Conservation (phyloP, 92 coral and sea anemone genomes). For the Umimayanthus chanpuru region DNA sequence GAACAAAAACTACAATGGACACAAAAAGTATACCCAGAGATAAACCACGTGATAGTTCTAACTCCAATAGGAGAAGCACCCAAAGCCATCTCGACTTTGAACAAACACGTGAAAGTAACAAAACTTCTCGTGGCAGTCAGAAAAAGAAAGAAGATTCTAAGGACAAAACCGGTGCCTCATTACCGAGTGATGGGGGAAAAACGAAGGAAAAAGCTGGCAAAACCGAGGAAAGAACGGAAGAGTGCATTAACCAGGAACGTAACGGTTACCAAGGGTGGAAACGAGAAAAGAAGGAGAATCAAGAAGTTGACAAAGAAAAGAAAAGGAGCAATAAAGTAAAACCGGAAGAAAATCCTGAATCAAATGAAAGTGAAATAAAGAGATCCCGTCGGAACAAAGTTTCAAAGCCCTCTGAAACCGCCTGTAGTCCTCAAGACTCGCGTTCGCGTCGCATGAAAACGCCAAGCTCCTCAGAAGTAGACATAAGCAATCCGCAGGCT, state of each 20-base stretch:
- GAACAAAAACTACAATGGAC: neutral
- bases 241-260: neutral
- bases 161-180: neutral
- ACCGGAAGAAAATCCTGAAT: neutral
- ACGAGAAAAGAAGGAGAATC: neutral
- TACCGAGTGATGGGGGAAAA: neutral
- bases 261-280: neutral
- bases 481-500: neutral
- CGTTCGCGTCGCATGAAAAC: neutral
- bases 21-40: neutral
- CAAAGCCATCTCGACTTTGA: neutral
- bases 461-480: neutral
- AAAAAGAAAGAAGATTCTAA: neutral
- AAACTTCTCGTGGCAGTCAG: neutral
- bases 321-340: neutral
- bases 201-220: conserved; percentile 5
- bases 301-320: conserved; percentile 1
- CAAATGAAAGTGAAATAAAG: neutral
- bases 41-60: neutral
- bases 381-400: neutral
- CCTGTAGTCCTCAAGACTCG: neutral
- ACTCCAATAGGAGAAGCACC: neutral
- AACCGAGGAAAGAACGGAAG: conserved; percentile 3
- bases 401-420: neutral
- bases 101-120: neutral